phyloP scores from a whole-genome alignment of 2,888 invertebrate species.

The Heliconius hortense region DNA sequence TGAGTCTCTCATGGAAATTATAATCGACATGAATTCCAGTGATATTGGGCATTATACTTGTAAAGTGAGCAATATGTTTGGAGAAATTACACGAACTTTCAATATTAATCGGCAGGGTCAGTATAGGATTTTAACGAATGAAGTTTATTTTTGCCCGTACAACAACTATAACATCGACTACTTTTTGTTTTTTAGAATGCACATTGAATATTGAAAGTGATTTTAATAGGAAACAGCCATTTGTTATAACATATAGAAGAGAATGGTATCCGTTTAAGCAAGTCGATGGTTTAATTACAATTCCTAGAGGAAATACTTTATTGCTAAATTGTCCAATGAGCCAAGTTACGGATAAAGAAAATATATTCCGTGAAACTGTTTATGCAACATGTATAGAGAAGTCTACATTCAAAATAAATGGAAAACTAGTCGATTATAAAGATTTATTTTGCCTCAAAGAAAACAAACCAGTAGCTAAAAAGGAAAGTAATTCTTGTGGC shows the following conservation, averaged over 20 bases:
- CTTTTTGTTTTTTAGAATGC: constrained; percentile 55
- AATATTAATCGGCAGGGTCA: constrained; percentile 44
- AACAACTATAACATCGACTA: background rate
- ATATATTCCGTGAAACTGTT: constrained; percentile 30
- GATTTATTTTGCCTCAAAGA: constrained; percentile 53
- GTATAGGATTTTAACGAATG: background rate
- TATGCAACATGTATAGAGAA: constrained; percentile 50
- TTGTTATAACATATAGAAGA: constrained; percentile 44
- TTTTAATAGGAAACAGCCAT: constrained; percentile 48
- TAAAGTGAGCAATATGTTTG: constrained; percentile 54
- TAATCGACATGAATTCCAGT: constrained; percentile 46
- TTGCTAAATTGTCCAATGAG: constrained; percentile 51
- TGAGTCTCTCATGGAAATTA: constrained; percentile 42
- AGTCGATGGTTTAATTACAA: constrained; percentile 45
- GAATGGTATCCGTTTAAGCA: constrained; percentile 41
- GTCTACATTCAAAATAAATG: constrained; percentile 46
- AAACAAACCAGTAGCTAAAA: constrained; percentile 39
- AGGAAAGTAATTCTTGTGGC: constrained; percentile 46
- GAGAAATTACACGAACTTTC: constrained; percentile 52
- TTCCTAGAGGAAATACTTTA: constrained; percentile 46
- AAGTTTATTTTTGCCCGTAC: background rate
- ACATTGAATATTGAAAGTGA: constrained; percentile 48
- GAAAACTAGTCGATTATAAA: constrained; percentile 45
- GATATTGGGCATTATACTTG: constrained; percentile 58
- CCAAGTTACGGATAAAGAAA: constrained; percentile 44